These are phyloP conservation scores for Raphicerus campestris DNA, from an alignment of 2,113 vertebrate genomes.

Conservation along the genomic window DNA sequence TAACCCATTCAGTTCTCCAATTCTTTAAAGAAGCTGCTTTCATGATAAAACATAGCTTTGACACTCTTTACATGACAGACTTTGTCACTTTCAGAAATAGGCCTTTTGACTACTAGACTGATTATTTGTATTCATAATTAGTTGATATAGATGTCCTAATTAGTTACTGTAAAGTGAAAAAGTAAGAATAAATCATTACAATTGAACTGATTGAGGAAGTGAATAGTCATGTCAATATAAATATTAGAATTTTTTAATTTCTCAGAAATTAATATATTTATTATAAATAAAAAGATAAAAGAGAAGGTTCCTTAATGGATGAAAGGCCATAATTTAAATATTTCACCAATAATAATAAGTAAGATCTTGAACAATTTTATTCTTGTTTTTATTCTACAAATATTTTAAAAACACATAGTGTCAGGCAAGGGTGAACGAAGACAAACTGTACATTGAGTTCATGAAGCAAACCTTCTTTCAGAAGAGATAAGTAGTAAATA, in stretches of 20 bases:
- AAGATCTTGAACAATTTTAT: neutral
- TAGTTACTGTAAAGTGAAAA: conserved; percentile 9
- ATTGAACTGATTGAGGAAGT: neutral
- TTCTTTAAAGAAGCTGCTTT: neutral
- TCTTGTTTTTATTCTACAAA: neutral
- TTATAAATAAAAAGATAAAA: conserved; percentile 21
- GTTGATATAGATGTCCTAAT: neutral
- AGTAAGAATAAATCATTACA: conserved; percentile 11
- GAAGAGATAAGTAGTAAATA: neutral
- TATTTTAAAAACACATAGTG: neutral
- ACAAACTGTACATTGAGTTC: neutral
- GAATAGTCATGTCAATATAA: neutral
- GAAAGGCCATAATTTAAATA: neutral
- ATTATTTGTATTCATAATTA: neutral
- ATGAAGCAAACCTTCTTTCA: neutral
- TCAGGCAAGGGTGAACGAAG: neutral
- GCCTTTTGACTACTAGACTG: neutral
- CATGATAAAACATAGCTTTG: neutral
- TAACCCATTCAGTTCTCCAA: neutral
- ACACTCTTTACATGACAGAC: neutral
- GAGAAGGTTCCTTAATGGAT: neutral
- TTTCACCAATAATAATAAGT: neutral
- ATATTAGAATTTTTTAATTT: neutral
- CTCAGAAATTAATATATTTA: neutral
- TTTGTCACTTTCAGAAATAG: neutral